These are phyloP conservation scores for Schrankia costaestrigalis DNA, from an alignment of 2,888 invertebrate species.

Conservation along the genomic window DNA sequence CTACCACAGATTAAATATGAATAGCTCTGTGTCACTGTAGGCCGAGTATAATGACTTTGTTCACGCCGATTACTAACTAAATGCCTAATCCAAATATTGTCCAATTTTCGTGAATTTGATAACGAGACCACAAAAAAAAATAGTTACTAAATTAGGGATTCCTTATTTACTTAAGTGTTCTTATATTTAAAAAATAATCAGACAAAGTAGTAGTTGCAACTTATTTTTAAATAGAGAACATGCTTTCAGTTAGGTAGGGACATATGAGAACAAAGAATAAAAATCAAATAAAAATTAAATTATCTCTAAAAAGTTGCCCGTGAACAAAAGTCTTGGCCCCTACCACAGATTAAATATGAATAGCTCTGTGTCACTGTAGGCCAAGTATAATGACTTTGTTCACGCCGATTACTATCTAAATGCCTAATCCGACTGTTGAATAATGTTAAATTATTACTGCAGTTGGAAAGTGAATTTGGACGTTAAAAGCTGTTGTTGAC, in stretches of 20 bases:
- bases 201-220: too few relatives aligned
- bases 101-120: too few relatives aligned
- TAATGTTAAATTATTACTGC: conserved; percentile 26
- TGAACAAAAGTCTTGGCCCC: conserved; percentile 13
- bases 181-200: too few relatives aligned
- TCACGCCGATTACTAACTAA: conserved; percentile 48
- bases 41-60: conserved; percentile 44
- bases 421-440: conserved; percentile 38
- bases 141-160: too few relatives aligned
- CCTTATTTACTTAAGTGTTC: too few relatives aligned
- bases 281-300: too few relatives aligned
- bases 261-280: too few relatives aligned
- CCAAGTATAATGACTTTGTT: conserved; percentile 45
- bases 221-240: too few relatives aligned
- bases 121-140: too few relatives aligned
- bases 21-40: conserved; percentile 31
- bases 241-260: too few relatives aligned
- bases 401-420: conserved; percentile 47
- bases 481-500: neutral
- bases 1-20: conserved; percentile 47
- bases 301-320: too few relatives aligned
- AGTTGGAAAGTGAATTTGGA: conserved; percentile 31
- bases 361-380: conserved; percentile 29
- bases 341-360: conserved; percentile 48
- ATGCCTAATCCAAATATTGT: conserved; percentile 42